Evolutionary conservation across 2,113 vertebrate species (phyloP), one percentile per base, ranked within the genome.

Genomic region (Centrocercus urophasianus): DNA sequence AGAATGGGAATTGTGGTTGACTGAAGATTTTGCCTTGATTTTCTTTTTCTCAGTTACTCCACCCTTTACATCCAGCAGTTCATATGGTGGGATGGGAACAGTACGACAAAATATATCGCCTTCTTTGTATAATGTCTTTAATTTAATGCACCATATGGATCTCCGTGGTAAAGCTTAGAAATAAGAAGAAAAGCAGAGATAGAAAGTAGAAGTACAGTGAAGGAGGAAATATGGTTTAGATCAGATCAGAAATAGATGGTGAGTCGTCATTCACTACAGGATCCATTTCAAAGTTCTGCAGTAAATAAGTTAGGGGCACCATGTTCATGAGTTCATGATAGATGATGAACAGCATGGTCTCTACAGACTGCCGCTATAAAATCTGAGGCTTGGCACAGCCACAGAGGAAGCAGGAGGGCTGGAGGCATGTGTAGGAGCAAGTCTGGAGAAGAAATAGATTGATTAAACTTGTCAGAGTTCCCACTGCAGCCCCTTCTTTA

Each of bases 381-480:
- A 95, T 93, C 78, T 87, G 95, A 94, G 87, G 77, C 74, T 96
- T 96, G 89, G 94, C 93, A 96, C 86, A 92, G 74, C 66, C 93
- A 92, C 96, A 96, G 89, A 95, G 63, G 54, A 94, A 94, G 78
- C 59, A 85, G 78, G 82, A 94, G 86, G 88, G 47, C 90, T 96
- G 67, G 36, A 95, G 42, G 52, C 94, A 84, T 94, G 89, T 90
- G 91, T 91, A 87, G 50, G 69, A 95, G 66, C 75, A 80, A 91
- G 84, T 92, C 89, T 96, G 91, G 91, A 92, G 84, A 79, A 91
- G 71, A 20, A 79, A 27, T 72, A 92, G 87, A 89, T 92, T 93
- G 94, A 93, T 94, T 93, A 93, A 86, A 95, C 54, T 96, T 96
- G 94, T 91, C 89, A 95, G 84, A 79, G 47, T 87, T 95, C 84